Conservation (phyloP, 2,797 vertebrate genomes). For the Toxotes lorentzi region DNA sequence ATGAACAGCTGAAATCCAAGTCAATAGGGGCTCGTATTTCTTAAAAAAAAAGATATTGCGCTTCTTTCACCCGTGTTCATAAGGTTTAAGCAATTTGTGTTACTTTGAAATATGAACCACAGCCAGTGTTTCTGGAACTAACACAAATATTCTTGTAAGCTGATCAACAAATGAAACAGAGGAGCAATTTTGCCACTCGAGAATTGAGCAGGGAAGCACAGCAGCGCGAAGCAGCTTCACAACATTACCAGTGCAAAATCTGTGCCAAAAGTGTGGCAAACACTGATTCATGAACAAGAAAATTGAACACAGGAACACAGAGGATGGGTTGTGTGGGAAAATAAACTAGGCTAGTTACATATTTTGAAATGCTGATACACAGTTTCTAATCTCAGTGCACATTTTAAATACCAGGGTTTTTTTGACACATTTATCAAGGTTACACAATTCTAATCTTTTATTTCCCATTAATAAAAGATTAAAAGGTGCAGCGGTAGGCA, state of each 20-base stretch:
- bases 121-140: neutral
- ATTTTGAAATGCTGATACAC: slow-evolving; percentile 6
- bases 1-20: neutral
- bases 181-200: neutral
- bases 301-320: neutral
- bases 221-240: slow-evolving; percentile 3
- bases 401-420: neutral
- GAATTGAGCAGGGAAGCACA: neutral
- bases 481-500: slow-evolving; percentile 45
- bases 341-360: neutral
- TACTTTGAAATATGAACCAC: neutral
- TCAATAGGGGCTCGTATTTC: neutral
- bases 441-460: slow-evolving; percentile 37
- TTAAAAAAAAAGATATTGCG: too few relatives aligned
- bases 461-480: slow-evolving; percentile 30
- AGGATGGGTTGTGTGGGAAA: neutral
- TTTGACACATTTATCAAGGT: slow-evolving; percentile 23
- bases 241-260: neutral
- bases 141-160: neutral
- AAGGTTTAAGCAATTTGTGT: neutral
- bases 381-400: neutral
- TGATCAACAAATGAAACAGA: slow-evolving; percentile 3
- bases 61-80: neutral
- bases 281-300: neutral
- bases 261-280: slow-evolving; percentile 11